Base-by-base conservation (phyloP, 2,888 invertebrate species). In the Hyles lineata region DNA sequence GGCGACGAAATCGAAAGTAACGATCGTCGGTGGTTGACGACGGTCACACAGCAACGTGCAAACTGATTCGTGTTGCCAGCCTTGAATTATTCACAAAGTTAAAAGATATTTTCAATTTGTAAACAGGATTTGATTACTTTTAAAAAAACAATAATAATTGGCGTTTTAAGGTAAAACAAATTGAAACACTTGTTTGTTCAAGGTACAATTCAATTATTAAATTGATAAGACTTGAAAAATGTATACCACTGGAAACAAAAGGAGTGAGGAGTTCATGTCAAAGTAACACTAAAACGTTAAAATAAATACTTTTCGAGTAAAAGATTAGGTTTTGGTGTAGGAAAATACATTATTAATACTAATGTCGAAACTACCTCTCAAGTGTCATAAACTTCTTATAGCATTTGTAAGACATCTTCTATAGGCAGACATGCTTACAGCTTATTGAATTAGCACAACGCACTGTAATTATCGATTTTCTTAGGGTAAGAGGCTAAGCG, bases 1-100 rank as follows among this genome's bases (percentile, higher is more conserved):
- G 23, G 43, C 43, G 23, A 50, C 50, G 67, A 67, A 67, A 67
- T 67, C 23, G 67, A 67, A 67, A 67, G 67, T 67, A 25, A 67
- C 21, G 67, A 9, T 15, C 15, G 77, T 74, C 73, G 76, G 75
- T 75, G 76, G 75, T 74, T 74, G 76, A 70, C 70, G 59, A 15
- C 29, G 67, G 67, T n/a, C 55, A 55, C 55, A 55, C 23, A 67
- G 50, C 67, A 43, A 43, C 67, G 43, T 67, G 67, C 67, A 50
- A 67, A 67, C 21, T 17, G 50, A 67, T 50, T 67, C 50, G 50
- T 67, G 67, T 67, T 67, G 67, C 67, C 67, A 50, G 11, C 17
- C 2, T 23, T 25, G 43, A 21, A 23, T 7, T 17, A 17, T 11
- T 63, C 11, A n/a, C 50, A 6, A 17, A 7, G 15, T 67, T 1